phyloP scores from a whole-genome alignment of 2,888 invertebrate genomes.

The Epirrita christyi region DNA sequence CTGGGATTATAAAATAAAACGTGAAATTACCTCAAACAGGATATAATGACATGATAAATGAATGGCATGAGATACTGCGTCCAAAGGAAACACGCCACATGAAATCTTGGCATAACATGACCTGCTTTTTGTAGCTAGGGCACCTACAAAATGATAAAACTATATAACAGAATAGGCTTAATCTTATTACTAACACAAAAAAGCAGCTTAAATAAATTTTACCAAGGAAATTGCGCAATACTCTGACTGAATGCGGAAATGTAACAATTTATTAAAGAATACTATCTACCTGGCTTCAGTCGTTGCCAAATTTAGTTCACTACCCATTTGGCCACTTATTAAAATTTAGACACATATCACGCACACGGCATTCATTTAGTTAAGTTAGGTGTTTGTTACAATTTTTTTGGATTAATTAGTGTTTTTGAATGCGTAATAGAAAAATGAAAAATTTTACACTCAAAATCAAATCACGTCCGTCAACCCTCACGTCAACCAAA shows the following conservation, averaged over 20 bases:
- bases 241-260: constrained; percentile 38
- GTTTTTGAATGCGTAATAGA: constrained; percentile 38
- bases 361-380: constrained; percentile 34
- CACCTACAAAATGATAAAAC: constrained; percentile 32
- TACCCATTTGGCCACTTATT: constrained; percentile 72
- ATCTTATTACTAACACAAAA: background rate
- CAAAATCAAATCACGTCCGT: no score
- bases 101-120: constrained; percentile 38
- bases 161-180: constrained; percentile 10
- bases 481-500: no score
- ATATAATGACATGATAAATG: constrained; percentile 64
- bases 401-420: no score
- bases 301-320: constrained; percentile 67
- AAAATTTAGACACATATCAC: constrained; percentile 72
- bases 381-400: no score
- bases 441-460: no score
- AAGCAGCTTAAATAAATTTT: constrained; percentile 50
- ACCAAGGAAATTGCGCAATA: constrained; percentile 64
- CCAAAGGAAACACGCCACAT: constrained; percentile 37
- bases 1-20: background rate
- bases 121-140: constrained; percentile 22
- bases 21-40: constrained; percentile 64
- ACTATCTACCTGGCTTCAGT: constrained; percentile 67
- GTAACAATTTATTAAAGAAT: constrained; percentile 28
- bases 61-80: constrained; percentile 43